Evolutionary conservation across 2,113 vertebrate genomes (phyloP).

Genomic region (Trinectes maculatus): DNA sequence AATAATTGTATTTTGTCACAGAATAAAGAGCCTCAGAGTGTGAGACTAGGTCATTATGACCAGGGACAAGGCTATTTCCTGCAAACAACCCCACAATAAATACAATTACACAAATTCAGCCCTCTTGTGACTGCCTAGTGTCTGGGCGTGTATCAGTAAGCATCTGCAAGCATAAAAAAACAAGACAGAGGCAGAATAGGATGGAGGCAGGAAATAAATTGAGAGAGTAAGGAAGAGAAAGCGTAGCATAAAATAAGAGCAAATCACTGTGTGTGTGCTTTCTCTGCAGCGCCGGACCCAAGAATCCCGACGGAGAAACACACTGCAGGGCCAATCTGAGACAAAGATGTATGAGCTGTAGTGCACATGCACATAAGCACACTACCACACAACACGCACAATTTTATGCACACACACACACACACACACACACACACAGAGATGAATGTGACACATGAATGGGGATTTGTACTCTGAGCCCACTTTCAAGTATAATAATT

Average conservation of each 20-base stretch:
- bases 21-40: constrained; percentile 38
- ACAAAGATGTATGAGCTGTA: constrained; percentile 68
- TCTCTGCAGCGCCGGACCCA: constrained; percentile 72
- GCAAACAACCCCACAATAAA: constrained; percentile 63
- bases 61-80: constrained; percentile 66
- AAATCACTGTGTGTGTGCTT: constrained; percentile 62
- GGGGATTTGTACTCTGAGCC: constrained; percentile 7
- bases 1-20: constrained; percentile 23
- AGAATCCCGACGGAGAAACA: constrained; percentile 64
- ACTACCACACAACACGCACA: constrained; percentile 14
- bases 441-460: constrained; percentile 27
- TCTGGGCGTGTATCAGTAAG: background rate
- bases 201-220: constrained; percentile 43
- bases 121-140: constrained; percentile 36
- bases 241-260: constrained; percentile 59
- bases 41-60: constrained; percentile 58
- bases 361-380: constrained; percentile 2
- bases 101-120: constrained; percentile 56
- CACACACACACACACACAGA: constrained; percentile 27
- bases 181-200: constrained; percentile 32
- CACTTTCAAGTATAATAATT: constrained; percentile 13
- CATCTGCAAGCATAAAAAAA: constrained; percentile 33
- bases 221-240: constrained; percentile 39
- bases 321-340: constrained; percentile 48
- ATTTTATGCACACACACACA: constrained; percentile 2